Percentiles rank a stretch among this genome's conserved stretches.
These are phyloP conservation scores for Drosophila ezoana DNA, from an alignment of 2,888 invertebrate species.

Conservation along the genomic window DNA sequence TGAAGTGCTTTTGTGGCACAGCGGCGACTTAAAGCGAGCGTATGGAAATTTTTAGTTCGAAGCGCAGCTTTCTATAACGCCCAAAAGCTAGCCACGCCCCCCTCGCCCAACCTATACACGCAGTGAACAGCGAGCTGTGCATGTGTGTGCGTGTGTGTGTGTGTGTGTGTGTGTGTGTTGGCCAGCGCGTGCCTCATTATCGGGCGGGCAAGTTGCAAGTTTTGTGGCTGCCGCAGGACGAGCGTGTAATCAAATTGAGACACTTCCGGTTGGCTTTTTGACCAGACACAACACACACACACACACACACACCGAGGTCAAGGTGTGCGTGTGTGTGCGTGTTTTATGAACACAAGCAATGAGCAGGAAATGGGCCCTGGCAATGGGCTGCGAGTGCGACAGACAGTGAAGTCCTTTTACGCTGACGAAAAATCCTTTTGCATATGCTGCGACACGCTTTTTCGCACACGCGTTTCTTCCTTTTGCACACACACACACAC, in stretches of 20 bases:
- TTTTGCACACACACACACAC: constrained; percentile 3
- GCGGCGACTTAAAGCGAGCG: constrained; percentile 36
- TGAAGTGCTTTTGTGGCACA: constrained; percentile 59
- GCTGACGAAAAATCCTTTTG: constrained; percentile 12
- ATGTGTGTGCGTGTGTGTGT: neutral
- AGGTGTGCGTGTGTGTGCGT: neutral
- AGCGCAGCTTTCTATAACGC: constrained; percentile 4
- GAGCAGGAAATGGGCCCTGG: constrained; percentile 45
- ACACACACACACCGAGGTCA: constrained; percentile 1
- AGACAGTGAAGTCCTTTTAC: constrained; percentile 27
- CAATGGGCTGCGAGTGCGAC: constrained; percentile 33
- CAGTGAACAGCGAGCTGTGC: neutral
- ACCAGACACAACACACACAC: constrained; percentile 19
- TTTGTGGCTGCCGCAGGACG: constrained; percentile 35
- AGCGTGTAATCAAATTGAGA: constrained; percentile 66
- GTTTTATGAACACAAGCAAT: constrained; percentile 49
- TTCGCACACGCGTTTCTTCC: constrained; percentile 7
- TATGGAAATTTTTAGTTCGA: constrained; percentile 29
- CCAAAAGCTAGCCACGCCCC: too few relatives aligned
- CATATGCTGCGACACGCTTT: constrained; percentile 17
- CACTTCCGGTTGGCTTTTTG: constrained; percentile 58
- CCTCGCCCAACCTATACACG: too few relatives aligned
- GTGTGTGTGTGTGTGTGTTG: neutral
- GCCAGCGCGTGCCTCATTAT: constrained; percentile 49
- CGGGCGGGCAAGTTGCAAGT: constrained; percentile 28